Evolutionary conservation across 2,797 vertebrate species (phyloP).

Genomic region (Oreortyx pictus): DNA sequence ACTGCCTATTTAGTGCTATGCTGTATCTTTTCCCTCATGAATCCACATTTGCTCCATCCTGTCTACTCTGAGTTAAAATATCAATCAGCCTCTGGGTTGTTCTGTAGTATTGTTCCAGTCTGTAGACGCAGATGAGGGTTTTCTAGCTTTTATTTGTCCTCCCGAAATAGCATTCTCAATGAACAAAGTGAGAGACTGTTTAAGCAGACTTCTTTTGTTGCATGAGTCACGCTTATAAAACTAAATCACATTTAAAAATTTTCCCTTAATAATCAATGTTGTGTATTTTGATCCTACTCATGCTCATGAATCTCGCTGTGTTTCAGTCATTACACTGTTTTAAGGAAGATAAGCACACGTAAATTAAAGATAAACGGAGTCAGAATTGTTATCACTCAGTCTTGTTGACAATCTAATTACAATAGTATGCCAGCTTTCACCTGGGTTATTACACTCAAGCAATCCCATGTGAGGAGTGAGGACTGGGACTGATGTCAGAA

Average conservation of each 20-base stretch:
- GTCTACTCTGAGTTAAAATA: not conserved
- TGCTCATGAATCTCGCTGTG: not conserved
- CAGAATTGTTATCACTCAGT: not conserved
- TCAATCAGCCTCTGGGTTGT: not conserved
- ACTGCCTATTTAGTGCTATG: not conserved
- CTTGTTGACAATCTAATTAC: not conserved
- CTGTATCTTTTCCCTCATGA: not conserved
- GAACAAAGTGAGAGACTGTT: not conserved
- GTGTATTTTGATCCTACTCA: not conserved
- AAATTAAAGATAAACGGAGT: slow-evolving; percentile 7
- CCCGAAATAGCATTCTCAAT: not conserved
- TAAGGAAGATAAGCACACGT: not conserved
- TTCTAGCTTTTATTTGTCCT: not conserved
- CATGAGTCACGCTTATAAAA: slow-evolving; percentile 41
- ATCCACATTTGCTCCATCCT: not conserved
- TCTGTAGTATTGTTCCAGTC: not conserved
- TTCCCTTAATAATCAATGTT: not conserved
- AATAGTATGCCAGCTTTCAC: not conserved
- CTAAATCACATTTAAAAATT: slow-evolving; percentile 16
- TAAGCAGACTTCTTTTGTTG: slow-evolving; percentile 30
- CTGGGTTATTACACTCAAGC: not conserved
- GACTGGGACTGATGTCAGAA: not conserved
- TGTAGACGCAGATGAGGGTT: not conserved
- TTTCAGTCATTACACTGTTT: not conserved
- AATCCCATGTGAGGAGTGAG: not conserved